Evolutionary conservation across 2,888 invertebrate species (phyloP), one percentile per base, ranked within the genome.

Genomic region (Perithous albicinctus): DNA sequence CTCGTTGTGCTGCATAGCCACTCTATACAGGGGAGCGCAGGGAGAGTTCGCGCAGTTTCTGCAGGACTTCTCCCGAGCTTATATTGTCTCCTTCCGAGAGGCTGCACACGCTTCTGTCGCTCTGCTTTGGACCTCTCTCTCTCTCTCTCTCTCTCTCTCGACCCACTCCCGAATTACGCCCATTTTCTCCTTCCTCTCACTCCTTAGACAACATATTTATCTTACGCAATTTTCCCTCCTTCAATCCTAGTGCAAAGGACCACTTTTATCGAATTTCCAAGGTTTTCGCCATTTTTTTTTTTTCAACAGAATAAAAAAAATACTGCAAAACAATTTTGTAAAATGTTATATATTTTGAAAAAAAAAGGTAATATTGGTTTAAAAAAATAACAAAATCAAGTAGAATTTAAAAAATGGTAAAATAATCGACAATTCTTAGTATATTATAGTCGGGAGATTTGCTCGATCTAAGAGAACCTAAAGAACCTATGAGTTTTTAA

Each of bases 71-170:
- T 73, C 72, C 67, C 63, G 35, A 87, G 88, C 88, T 91, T 90
- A 89, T 90, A 89, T 90, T 89, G 88, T 89, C 89, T 90, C 89
- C 85, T 88, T 85, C 85, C 59, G 80, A 82, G 78, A 61, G 73
- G 81, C 74, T 66, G 82, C 84, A 46, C 48, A 18, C 48, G 48
- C 20, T 15, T 4, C n/a, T n/a, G n/a, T n/a, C n/a, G n/a, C n/a
- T n/a, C n/a, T n/a, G n/a, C n/a, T n/a, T n/a, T n/a, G n/a, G n/a
- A n/a, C n/a, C n/a, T n/a, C n/a, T n/a, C n/a, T n/a, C n/a, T n/a
- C n/a, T n/a, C n/a, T n/a, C n/a, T n/a, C n/a, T n/a, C n/a, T n/a
- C n/a, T n/a, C n/a, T n/a, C n/a, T n/a, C n/a, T 78, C 74, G 46
- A 63, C 48, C 35, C 29, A 63, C 64, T 46, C 15, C 70, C 56